A percentile compares a stretch with the other conserved stretches of the same genome.
Evolutionary conservation across 1,140 invertebrate species (phyloP).

Genomic region (Drosophila ficusphila): DNA sequence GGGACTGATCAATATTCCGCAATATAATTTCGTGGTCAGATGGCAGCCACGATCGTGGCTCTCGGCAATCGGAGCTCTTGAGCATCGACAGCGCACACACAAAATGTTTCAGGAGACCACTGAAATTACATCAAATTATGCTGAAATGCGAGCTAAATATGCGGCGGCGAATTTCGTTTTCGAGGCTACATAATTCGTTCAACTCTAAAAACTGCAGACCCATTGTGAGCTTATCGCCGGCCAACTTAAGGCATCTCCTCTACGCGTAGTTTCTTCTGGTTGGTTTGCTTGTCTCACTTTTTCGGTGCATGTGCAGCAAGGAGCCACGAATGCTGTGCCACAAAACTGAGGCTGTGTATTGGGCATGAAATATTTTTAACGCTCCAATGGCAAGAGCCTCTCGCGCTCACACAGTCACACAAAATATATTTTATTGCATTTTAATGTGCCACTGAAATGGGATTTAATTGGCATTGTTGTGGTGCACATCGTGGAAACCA

Average conservation of each 20-base stretch:
- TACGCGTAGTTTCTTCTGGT: constrained; percentile 57
- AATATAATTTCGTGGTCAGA: constrained; percentile 68
- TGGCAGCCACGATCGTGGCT: constrained; percentile 60
- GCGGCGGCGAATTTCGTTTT: constrained; percentile 43
- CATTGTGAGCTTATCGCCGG: constrained; percentile 54
- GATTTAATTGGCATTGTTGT: constrained; percentile 78
- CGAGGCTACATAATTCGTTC: constrained; percentile 51
- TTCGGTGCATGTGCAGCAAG: constrained; percentile 50
- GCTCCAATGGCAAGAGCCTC: constrained; percentile 56
- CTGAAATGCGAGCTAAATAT: constrained; percentile 77
- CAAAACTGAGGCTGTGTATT: constrained; percentile 14
- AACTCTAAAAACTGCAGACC: constrained; percentile 23
- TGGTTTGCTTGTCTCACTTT: constrained; percentile 11
- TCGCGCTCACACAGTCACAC: constrained; percentile 1
- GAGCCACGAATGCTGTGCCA: constrained; percentile 27
- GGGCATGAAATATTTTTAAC: constrained; percentile 72
- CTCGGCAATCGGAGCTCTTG: constrained; percentile 33
- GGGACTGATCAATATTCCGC: constrained; percentile 72
- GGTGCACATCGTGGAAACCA: constrained; percentile 24
- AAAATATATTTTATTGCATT: constrained; percentile 73
- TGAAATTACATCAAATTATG: constrained; percentile 80
- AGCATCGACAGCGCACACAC: constrained; percentile 2
- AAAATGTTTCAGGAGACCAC: constrained; percentile 47
- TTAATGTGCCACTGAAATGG: constrained; percentile 76
- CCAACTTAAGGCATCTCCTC: constrained; percentile 35